phyloP scores from a whole-genome alignment of 2,888 invertebrate genomes.

The Rhagonycha fulva region DNA sequence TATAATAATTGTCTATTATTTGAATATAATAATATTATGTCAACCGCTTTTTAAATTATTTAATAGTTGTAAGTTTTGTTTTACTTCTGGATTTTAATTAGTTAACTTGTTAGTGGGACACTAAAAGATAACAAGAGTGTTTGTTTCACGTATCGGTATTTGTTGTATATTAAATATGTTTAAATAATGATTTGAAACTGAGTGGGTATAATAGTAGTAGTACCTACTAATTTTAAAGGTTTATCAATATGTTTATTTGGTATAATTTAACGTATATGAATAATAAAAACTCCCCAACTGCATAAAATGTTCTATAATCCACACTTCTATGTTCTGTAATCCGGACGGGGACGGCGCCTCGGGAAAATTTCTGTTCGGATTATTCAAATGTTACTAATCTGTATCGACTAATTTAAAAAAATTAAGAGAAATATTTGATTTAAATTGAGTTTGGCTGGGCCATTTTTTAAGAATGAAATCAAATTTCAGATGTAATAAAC shows the following conservation, averaged over 20 bases:
- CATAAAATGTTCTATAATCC: no score
- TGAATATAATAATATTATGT: background rate
- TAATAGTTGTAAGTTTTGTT: background rate
- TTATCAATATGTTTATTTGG: background rate
- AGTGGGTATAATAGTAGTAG: background rate
- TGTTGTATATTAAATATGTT: background rate
- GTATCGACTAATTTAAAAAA: no score
- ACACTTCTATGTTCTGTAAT: no score
- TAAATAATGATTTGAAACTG: background rate
- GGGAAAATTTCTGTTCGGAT: no score
- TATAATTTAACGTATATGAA: no score
- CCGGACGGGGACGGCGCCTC: no score
- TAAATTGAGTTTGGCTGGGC: no score
- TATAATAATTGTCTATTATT: background rate
- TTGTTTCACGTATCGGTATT: background rate
- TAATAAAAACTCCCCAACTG: no score
- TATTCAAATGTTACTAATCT: no score
- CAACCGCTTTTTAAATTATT: background rate
- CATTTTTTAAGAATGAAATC: no score
- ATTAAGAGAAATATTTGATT: no score
- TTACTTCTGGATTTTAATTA: background rate
- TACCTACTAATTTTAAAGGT: background rate
- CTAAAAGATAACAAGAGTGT: conserved; percentile 16
- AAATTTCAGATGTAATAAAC: no score
- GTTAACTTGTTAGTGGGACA: conserved; percentile 11